A percentile compares a stretch with the other conserved stretches of the same genome.
These are phyloP conservation scores for Tromatobia lineatoria DNA, from an alignment of 2,888 invertebrate genomes.

Conservation along the genomic window DNA sequence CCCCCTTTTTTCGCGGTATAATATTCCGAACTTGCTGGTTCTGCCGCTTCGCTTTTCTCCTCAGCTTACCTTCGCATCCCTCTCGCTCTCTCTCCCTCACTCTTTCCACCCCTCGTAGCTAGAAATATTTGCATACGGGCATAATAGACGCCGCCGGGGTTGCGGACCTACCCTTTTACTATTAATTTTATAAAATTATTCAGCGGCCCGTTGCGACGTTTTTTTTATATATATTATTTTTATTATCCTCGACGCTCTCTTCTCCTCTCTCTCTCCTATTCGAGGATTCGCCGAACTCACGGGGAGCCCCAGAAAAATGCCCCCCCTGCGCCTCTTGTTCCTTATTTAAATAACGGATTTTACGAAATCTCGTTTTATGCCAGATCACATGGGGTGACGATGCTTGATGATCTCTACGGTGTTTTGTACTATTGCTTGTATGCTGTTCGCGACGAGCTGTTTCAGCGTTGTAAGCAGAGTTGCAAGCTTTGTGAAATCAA, in stretches of 20 bases:
- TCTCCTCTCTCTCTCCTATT: constrained; percentile 41
- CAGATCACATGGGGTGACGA: constrained; percentile 64
- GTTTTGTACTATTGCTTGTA: neutral
- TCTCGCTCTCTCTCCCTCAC: constrained; percentile 63
- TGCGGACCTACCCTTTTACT: constrained; percentile 81
- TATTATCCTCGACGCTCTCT: constrained; percentile 15
- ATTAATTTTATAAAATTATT: constrained; percentile 85
- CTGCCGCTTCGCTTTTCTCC: constrained; percentile 49
- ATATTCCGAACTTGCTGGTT: constrained; percentile 64
- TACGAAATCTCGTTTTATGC: constrained; percentile 84
- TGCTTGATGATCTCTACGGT: constrained; percentile 25
- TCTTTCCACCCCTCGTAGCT: constrained; percentile 71
- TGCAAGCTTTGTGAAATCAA: no score
- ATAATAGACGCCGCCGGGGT: constrained; percentile 79
- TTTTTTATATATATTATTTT: constrained; percentile 27
- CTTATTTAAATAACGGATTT: constrained; percentile 85
- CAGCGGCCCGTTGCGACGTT: constrained; percentile 74
- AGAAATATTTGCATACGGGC: constrained; percentile 82
- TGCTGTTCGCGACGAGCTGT: constrained; percentile 3
- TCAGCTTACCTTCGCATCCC: constrained; percentile 46
- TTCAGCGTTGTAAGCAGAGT: neutral
- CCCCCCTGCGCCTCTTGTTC: constrained; percentile 50
- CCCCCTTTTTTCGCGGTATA: constrained; percentile 53
- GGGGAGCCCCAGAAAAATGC: constrained; percentile 51
- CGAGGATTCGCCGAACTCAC: constrained; percentile 61